phyloP scores from a whole-genome alignment of 2,113 vertebrate genomes.

The Eudyptes chrysolophus region DNA sequence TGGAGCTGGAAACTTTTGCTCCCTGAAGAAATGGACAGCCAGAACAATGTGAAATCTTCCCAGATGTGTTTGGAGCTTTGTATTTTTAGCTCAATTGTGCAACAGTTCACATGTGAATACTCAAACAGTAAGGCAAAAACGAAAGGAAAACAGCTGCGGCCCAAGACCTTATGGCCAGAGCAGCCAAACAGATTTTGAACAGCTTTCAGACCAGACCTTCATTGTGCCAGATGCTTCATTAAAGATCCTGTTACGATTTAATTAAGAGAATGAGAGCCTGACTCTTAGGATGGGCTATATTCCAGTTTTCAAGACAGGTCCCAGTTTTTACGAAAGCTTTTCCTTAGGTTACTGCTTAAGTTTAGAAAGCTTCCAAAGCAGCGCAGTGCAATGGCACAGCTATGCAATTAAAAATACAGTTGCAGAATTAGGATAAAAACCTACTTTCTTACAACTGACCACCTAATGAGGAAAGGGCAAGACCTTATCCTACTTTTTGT shows the following conservation, averaged over 20 bases:
- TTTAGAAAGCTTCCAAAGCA: neutral
- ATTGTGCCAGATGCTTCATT: neutral
- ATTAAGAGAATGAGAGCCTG: neutral
- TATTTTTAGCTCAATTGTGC: slow-evolving; percentile 11
- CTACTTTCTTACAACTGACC: neutral
- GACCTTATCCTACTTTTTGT: neutral
- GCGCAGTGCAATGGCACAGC: neutral
- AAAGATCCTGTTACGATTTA: neutral
- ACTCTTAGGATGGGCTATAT: neutral
- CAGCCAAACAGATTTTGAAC: neutral
- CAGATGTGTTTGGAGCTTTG: neutral
- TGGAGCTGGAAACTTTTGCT: neutral
- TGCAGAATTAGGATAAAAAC: neutral
- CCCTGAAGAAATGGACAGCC: neutral
- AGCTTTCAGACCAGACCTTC: neutral
- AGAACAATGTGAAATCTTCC: neutral
- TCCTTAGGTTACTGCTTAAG: neutral
- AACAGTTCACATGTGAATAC: neutral
- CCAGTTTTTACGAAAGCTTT: neutral
- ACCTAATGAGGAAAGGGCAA: neutral
- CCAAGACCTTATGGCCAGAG: neutral
- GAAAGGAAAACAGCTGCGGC: neutral
- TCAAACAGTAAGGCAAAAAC: neutral
- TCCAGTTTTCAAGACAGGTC: neutral
- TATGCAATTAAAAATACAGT: neutral